phyloP scores from a whole-genome alignment of 30 jellyfish, hydroid and myxozoan species.

The Hydra vulgaris region DNA sequence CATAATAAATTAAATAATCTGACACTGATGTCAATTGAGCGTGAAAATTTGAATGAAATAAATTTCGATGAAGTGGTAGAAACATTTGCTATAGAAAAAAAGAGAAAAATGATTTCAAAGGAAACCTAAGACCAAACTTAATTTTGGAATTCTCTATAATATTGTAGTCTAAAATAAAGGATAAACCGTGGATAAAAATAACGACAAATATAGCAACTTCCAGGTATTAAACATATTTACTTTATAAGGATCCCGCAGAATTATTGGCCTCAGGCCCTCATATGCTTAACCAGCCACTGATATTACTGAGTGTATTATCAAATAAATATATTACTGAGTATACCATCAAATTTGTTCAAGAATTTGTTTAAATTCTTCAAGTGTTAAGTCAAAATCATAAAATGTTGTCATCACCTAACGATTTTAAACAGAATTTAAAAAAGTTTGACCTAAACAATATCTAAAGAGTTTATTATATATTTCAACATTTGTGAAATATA shows the following conservation, averaged over 20 bases:
- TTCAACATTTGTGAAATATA: too few species aligned
- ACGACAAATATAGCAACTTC: neutral
- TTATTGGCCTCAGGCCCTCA: neutral
- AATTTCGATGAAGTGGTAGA: neutral
- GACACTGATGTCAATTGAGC: neutral
- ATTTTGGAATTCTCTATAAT: neutral
- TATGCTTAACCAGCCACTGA: too few species aligned
- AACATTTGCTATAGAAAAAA: neutral
- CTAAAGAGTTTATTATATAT: too few species aligned
- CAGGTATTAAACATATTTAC: neutral
- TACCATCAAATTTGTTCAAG: too few species aligned
- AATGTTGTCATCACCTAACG: too few species aligned
- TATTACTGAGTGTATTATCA: too few species aligned
- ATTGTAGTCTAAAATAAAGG: neutral
- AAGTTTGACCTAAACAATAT: too few species aligned
- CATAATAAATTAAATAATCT: too few species aligned
- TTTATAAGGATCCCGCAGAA: neutral
- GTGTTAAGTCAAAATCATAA: too few species aligned
- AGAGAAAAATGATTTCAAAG: neutral
- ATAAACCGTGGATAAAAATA: neutral
- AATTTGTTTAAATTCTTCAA: too few species aligned
- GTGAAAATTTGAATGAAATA: neutral
- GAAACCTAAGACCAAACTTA: neutral
- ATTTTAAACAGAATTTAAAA: too few species aligned
- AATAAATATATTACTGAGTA: too few species aligned